phyloP scores from a whole-genome alignment of 2,797 vertebrate species.

The Babyrousa celebensis region DNA sequence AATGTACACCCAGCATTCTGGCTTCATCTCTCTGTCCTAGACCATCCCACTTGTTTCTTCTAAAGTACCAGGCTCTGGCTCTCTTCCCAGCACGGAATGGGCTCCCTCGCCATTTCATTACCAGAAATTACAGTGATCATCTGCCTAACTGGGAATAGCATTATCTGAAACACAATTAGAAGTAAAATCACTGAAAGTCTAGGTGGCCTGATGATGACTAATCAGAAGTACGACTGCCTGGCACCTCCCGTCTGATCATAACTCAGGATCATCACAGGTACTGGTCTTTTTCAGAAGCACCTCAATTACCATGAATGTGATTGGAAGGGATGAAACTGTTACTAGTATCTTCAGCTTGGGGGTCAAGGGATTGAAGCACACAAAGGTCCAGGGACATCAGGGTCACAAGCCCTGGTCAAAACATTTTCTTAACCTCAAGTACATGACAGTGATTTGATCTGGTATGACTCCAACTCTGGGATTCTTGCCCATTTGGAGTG shows the following conservation, averaged over 20 bases:
- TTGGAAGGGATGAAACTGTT: not conserved
- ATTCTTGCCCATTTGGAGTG: not conserved
- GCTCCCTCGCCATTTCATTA: constrained; percentile 83
- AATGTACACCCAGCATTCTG: constrained; percentile 47
- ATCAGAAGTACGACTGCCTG: constrained; percentile 74
- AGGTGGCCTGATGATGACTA: constrained; percentile 68
- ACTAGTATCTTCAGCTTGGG: constrained; percentile 13
- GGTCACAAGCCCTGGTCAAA: not conserved
- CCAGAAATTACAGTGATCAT: constrained; percentile 85
- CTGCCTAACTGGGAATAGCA: constrained; percentile 76
- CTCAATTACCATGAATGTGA: not conserved
- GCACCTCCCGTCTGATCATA: not conserved
- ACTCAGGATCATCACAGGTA: constrained; percentile 36
- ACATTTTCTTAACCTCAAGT: not conserved
- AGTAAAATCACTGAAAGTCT: constrained; percentile 66
- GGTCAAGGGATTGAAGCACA: not conserved
- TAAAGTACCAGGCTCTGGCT: constrained; percentile 79
- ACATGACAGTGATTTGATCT: not conserved
- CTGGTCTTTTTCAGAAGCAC: constrained; percentile 48
- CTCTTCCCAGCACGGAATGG: constrained; percentile 77
- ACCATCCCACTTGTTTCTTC: constrained; percentile 80
- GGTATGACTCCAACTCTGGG: not conserved
- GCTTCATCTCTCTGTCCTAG: constrained; percentile 62
- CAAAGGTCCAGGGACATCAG: not conserved
- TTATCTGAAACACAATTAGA: constrained; percentile 81